Base-by-base conservation (phyloP, 2,888 invertebrate species). In the Eumacrocentrus americanus region DNA sequence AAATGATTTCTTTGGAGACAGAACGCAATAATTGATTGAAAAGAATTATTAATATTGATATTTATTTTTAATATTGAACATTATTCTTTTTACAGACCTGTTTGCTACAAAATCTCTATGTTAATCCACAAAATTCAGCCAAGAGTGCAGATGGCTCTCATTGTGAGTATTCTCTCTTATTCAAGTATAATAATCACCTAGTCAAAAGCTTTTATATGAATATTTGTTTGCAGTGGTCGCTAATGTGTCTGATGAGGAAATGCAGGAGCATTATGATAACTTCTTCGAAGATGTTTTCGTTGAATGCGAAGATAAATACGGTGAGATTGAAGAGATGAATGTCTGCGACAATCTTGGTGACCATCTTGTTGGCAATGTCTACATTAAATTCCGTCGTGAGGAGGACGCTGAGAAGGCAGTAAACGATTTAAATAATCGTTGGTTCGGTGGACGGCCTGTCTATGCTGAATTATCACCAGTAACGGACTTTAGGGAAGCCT, bases 271-370 rank as follows among this genome's bases (percentile, higher is more conserved):
- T 85, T 99, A 98, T 81, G 98, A 99, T 79, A 98, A 98, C 78
- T 98, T 99, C 83, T 99, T 98, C 81, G 98, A 99, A 83, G 98
- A 99, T 83, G 97, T 99, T 1, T 99, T 98, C 84, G 95, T 96
- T 1, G 98, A 99, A 81, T 93, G 98, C 77, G 98, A 98, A 82
- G 96, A 97, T 77, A 98, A 98, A 84, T 99, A 99, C 83, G 99
- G 99, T 0, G 98, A 98, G 83, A 98, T 99, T 74, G 99, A 99
- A 82, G 99, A 99, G 83, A 98, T 99, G 97, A 99, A 99, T 83
- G 98, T 99, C 1, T 99, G 99, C 83, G 99, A 99, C 82, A 99
- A 99, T 82, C 88, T 99, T 63, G 98, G 98, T 2, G 98, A 98
- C 81, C 98, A 98, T 80, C 86, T 99, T 68, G 98, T 99, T 38